Evolutionary conservation across 2,113 vertebrate species (phyloP).

Genomic region (Leucosticte australis): DNA sequence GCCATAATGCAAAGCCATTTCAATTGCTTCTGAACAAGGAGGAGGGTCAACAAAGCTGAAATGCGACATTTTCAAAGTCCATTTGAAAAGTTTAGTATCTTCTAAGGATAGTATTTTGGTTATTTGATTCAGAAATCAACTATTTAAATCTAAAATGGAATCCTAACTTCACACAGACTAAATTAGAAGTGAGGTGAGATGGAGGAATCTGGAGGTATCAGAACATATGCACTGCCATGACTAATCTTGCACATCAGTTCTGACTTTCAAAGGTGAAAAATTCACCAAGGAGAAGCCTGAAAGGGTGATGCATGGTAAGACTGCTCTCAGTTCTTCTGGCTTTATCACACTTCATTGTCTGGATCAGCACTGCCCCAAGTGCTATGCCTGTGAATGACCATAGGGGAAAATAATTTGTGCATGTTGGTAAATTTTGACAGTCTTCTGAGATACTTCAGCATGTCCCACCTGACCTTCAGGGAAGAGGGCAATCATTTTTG

Average conservation of each 20-base stretch:
- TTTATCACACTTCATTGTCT: not conserved
- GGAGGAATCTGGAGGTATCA: not conserved
- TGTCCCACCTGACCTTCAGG: fast-evolving
- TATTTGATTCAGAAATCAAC: not conserved
- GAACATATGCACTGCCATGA: not conserved
- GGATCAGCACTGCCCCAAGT: not conserved
- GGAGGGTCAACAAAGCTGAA: slow-evolving; percentile 1
- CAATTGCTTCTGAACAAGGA: not conserved
- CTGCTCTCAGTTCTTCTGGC: not conserved
- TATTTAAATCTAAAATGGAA: not conserved
- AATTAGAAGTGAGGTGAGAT: not conserved
- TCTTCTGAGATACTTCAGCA: not conserved
- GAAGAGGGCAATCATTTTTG: not conserved
- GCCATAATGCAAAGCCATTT: not conserved
- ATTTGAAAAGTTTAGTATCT: not conserved
- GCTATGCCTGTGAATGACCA: not conserved
- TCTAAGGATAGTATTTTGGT: not conserved
- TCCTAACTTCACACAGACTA: not conserved
- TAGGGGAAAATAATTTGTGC: not conserved
- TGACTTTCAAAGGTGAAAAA: not conserved
- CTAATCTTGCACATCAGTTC: fast-evolving
- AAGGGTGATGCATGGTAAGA: not conserved
- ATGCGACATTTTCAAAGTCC: not conserved
- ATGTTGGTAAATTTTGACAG: not conserved
- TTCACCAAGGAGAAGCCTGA: not conserved